Conservation (phyloP, 2,888 invertebrate genomes). For the Chesias legatella region DNA sequence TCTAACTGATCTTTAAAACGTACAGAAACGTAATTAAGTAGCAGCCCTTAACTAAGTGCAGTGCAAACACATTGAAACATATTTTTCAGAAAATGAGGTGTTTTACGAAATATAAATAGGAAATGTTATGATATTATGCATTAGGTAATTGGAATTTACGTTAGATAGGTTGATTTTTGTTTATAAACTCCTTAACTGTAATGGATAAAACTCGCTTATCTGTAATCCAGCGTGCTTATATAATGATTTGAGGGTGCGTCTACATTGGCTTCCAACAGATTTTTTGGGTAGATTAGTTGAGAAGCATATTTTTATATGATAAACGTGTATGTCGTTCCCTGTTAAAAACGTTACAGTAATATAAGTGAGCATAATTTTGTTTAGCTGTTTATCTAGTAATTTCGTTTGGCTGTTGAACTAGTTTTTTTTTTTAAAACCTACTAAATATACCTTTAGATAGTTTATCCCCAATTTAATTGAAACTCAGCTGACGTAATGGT, state of each 20-base stretch:
- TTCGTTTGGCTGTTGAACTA: no score
- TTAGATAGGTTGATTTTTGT: conserved; percentile 22
- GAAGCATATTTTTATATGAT: neutral
- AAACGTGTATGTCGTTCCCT: neutral
- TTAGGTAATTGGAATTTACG: conserved; percentile 27
- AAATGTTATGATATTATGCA: conserved; percentile 28
- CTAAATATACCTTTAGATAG: no score
- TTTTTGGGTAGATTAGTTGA: conserved; percentile 2
- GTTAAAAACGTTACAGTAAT: no score
- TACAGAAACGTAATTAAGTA: conserved; percentile 12
- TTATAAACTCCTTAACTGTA: conserved; percentile 18
- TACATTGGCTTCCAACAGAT: conserved; percentile 14
- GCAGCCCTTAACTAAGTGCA: conserved; percentile 21
- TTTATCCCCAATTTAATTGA: no score
- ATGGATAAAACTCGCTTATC: conserved; percentile 26
- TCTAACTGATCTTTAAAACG: no score
- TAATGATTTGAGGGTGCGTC: conserved; percentile 23
- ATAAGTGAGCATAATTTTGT: no score
- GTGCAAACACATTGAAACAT: conserved; percentile 22
- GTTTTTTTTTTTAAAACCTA: no score
- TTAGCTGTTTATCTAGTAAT: no score
- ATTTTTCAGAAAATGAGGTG: conserved; percentile 24
- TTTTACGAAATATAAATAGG: conserved; percentile 21
- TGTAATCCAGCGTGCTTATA: conserved; percentile 27
- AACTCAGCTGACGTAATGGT: no score